Evolutionary conservation across 2,888 invertebrate genomes (phyloP), one percentile per base, ranked within the genome.

Genomic region (Tetragonisca angustula): DNA sequence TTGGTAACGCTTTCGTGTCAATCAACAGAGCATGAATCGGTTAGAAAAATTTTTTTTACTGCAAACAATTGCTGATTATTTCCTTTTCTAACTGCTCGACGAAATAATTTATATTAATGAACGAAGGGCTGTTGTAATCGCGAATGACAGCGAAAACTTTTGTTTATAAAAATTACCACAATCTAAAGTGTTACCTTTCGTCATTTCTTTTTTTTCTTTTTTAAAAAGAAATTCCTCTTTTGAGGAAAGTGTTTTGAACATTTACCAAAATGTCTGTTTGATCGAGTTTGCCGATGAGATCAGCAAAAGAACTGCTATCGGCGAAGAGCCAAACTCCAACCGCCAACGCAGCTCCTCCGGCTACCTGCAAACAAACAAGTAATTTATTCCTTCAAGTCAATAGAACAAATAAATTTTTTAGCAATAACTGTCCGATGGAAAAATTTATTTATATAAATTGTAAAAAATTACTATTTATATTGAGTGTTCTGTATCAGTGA

Each of bases 291-390:
- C 86, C 89, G 81, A 94, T 82, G 77, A 93, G 91, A 81, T 91
- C 91, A 89, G 96, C 95, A 92, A 97, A 95, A 36, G 97, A 97
- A 90, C 95, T 96, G 94, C 96, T 96, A 94, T 97, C 97, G 74
- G 96, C 95, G 54, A 96, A 96, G 59, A 97, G 93, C 97, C 97
- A 97, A 94, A 97, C 96, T 92, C 97, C 97, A 79, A 96, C 95
- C 54, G 96, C 96, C 84, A 97, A 94, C 75, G 97, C 95, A 82
- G 96, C 95, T 83, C 96, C 96, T 79, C 97, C 97, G 80, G 96
- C 95, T 84, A 96, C 91, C 96, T 96, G 93, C 77, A 95, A 95
- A 85, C 32, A 95, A 95, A 43, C 9, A 43, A 9, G 1, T 43
- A 43, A 43, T 43, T 43, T 11, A 43, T 43, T 9, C 9, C 43